Evolutionary conservation across 2,797 vertebrate genomes (phyloP).

Genomic region (Manis javanica): DNA sequence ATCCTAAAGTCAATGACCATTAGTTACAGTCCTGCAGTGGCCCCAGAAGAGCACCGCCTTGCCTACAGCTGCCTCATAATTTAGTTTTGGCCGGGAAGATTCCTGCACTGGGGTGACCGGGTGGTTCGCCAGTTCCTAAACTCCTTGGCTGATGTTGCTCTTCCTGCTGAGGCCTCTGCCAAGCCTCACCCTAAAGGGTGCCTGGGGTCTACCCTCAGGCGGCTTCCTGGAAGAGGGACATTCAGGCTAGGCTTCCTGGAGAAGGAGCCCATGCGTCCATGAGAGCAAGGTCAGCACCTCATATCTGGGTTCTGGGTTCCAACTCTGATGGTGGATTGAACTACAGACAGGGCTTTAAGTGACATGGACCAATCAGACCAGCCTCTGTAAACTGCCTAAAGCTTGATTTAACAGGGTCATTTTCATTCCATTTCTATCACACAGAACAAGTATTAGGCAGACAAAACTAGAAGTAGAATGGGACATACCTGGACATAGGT

Average conservation of each 20-base stretch:
- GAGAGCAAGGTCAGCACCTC: background rate
- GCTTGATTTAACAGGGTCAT: background rate
- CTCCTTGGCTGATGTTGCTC: background rate
- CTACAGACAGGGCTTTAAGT: background rate
- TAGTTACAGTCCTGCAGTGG: background rate
- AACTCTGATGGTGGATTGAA: background rate
- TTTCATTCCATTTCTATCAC: background rate
- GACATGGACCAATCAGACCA: background rate
- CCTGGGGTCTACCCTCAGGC: background rate
- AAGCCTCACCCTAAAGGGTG: background rate
- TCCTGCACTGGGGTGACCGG: fast-evolving
- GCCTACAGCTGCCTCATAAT: background rate
- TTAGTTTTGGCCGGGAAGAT: background rate
- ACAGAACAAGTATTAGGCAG: background rate
- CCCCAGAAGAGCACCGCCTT: background rate
- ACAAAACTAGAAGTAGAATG: background rate
- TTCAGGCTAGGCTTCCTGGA: background rate
- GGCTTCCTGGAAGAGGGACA: background rate
- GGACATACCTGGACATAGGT: background rate
- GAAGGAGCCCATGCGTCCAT: background rate
- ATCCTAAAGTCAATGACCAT: background rate
- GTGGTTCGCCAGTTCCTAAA: background rate
- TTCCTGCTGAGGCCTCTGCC: background rate
- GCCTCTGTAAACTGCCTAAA: background rate
- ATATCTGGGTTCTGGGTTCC: background rate